phyloP scores from a whole-genome alignment of 2,797 vertebrate genomes.

The Megalops cyprinoides region DNA sequence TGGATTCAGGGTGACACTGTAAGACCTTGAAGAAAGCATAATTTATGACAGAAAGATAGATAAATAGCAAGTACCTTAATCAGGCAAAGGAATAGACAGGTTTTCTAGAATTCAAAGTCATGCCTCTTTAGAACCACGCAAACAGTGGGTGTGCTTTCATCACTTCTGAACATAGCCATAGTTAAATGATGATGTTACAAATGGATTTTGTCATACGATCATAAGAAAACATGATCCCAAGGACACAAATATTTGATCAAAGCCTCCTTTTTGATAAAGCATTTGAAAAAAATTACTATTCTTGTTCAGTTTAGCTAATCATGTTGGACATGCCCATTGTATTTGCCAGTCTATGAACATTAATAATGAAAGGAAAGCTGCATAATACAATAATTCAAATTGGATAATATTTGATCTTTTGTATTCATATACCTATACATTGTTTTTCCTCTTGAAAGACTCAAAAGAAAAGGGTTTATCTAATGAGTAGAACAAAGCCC shows the following conservation, averaged over 20 bases:
- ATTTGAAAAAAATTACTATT: neutral
- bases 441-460: constrained; percentile 50
- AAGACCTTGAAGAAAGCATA: constrained; percentile 61
- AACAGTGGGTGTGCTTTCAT: neutral
- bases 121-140: neutral
- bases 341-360: neutral
- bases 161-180: neutral
- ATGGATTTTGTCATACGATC: neutral
- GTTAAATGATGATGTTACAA: neutral
- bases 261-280: constrained; percentile 13
- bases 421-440: constrained; percentile 52
- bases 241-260: neutral
- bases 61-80: constrained; percentile 4
- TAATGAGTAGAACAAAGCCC: constrained; percentile 44
- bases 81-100: neutral
- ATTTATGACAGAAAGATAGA: constrained; percentile 1
- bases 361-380: neutral
- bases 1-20: constrained; percentile 55
- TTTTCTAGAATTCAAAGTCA: neutral
- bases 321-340: neutral
- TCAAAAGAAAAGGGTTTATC: constrained; percentile 45
- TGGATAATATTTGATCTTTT: constrained; percentile 38
- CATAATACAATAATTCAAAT: constrained; percentile 13
- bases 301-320: neutral
- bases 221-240: neutral